phyloP scores from a whole-genome alignment of 2,888 invertebrate genomes.

The Synergus itoensis region DNA sequence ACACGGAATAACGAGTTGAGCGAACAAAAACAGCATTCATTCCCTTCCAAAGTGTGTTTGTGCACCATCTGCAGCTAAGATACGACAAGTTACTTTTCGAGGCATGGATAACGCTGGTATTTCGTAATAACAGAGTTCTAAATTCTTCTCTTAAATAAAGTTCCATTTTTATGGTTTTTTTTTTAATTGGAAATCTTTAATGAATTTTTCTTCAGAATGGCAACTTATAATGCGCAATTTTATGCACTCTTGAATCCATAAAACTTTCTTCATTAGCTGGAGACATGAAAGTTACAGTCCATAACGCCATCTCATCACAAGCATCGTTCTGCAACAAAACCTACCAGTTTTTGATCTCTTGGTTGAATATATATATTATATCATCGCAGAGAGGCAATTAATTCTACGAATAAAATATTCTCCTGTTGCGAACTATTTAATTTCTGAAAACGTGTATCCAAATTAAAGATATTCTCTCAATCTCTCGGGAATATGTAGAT shows the following conservation, averaged over 20 bases:
- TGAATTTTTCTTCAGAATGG: not conserved
- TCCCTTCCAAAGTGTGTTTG: slow-evolving; percentile 8
- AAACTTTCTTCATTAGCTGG: slow-evolving; percentile 32
- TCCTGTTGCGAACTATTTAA: not conserved
- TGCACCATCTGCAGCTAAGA: slow-evolving; percentile 11
- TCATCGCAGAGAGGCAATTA: not conserved
- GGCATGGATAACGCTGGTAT: not conserved
- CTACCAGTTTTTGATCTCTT: not conserved
- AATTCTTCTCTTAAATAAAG: not conserved
- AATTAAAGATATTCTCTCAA: not conserved
- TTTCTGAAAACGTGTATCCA: not conserved
- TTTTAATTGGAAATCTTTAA: not conserved
- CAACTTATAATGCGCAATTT: slow-evolving; percentile 10
- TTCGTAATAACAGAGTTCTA: not conserved
- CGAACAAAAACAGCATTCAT: slow-evolving; percentile 22
- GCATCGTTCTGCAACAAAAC: not conserved
- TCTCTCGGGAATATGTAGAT: not conserved
- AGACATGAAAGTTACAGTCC: not conserved
- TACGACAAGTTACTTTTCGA: not conserved
- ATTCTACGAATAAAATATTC: not conserved
- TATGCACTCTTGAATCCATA: slow-evolving; percentile 21
- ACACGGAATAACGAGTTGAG: slow-evolving; percentile 26
- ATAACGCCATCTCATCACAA: not conserved
- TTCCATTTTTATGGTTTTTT: not conserved
- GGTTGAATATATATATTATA: not conserved